Base-by-base conservation (phyloP, 2,113 vertebrate genomes). In the Motacilla alba region DNA sequence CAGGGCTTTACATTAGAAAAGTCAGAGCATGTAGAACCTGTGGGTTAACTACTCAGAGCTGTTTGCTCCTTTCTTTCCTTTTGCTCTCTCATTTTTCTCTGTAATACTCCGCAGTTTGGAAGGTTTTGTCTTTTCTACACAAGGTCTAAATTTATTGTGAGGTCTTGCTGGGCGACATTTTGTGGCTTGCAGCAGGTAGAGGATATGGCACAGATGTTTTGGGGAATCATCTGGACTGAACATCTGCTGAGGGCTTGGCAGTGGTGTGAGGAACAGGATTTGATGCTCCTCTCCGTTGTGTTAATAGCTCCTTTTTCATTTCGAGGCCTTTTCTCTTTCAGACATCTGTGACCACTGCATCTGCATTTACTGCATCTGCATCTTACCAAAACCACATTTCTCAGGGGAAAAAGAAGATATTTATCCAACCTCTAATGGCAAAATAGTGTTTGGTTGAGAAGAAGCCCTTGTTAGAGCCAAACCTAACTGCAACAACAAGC, bases 1-100 rank as follows among this genome's bases (percentile, higher is more conserved):
- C 90, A 63, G 47, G 59, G 91, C 83, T 96, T 95, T 75, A 37
- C 66, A 35, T 91, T 39, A 79, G 55, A 91, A 88, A 87, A 93
- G 90, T 81, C 96, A 78, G 72, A 83, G 69, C 79, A 59, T 26
- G 78, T 27, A 67, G 95, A 86, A 81, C 93, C 49, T 47, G 70
- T 78, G 64, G 31, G 15, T 82, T 88, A 95, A 79, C 86, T 62
- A 24, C 94, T 94, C 88, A 76, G 46, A 96, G 84, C 80, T 76
- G 60, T 94, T 96, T 90, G 35, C 70, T 92, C 60, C 50, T 63
- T 80, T 91, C 69, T 81, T 91, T 83, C 59, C 55, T 39, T 89
- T 89, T 44, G 21, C 52, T 68, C 9, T 81, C 27, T 60, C 69
- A 55, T 93, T 95, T 86, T 55, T 59, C 73, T 83, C 47, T 70